phyloP scores from a whole-genome alignment of 2,797 vertebrate species.

The Propithecus deckenii region DNA sequence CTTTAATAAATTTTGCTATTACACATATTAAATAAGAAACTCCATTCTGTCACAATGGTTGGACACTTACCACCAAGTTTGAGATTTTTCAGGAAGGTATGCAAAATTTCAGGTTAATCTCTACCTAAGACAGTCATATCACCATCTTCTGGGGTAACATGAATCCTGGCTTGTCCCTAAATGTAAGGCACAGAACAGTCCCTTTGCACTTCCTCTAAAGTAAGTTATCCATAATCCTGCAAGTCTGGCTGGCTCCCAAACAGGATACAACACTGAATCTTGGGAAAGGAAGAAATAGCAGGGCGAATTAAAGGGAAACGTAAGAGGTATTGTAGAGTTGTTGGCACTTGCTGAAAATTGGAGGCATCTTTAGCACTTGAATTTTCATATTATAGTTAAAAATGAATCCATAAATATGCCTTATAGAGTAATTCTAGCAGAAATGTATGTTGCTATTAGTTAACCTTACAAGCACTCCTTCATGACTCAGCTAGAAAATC shows the following conservation, averaged over 20 bases:
- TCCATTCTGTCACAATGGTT: background rate
- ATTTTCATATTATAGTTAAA: slow-evolving; percentile 41
- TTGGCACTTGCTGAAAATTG: slow-evolving; percentile 4
- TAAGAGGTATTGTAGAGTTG: background rate
- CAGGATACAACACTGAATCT: background rate
- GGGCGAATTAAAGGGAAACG: background rate
- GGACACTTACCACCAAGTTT: background rate
- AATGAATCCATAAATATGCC: slow-evolving; percentile 19
- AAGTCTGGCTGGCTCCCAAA: background rate
- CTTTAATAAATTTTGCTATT: background rate
- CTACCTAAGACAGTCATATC: background rate
- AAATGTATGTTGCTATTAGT: background rate
- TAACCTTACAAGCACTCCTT: background rate
- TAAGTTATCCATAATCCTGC: background rate
- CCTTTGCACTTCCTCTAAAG: background rate
- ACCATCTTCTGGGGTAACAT: background rate
- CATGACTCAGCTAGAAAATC: background rate
- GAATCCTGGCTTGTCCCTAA: background rate
- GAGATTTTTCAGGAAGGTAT: background rate
- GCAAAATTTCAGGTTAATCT: background rate
- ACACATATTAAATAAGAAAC: background rate
- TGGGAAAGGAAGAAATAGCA: background rate
- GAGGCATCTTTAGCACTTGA: background rate
- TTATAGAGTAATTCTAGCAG: background rate
- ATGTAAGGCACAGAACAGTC: background rate